Conservation (phyloP, 1,140 invertebrate genomes). For the Trissolcus basalis region DNA sequence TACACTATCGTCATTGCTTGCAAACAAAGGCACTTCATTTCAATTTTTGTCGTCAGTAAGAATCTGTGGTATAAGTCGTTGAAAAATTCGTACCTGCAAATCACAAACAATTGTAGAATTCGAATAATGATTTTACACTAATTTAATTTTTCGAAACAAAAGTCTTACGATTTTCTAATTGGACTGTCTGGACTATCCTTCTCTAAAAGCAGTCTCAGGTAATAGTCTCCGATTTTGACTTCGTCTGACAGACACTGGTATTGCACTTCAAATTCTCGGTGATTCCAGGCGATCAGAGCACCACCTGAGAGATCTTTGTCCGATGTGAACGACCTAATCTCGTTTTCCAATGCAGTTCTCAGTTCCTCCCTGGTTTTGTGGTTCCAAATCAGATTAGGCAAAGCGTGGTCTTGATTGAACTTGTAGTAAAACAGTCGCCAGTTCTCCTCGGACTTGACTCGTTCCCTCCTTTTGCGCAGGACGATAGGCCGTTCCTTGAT, state of each 20-base stretch:
- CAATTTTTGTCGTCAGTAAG: slow-evolving; percentile 90
- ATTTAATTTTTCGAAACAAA: neutral
- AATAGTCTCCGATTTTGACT: slow-evolving; percentile 99
- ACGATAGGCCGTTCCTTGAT: slow-evolving; percentile 88
- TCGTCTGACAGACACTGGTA: slow-evolving; percentile 97
- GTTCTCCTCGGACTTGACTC: slow-evolving; percentile 94
- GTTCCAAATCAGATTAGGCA: slow-evolving; percentile 99
- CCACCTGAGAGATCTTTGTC: slow-evolving; percentile 92
- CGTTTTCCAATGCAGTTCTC: slow-evolving; percentile 93
- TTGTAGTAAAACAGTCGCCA: slow-evolving; percentile 97
- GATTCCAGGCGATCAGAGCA: slow-evolving; percentile 96
- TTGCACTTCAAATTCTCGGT: slow-evolving; percentile 95
- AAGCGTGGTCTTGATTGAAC: slow-evolving; percentile 95
- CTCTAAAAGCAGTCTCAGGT: slow-evolving; percentile 94
- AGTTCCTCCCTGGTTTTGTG: slow-evolving; percentile 98
- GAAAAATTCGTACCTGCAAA: slow-evolving; percentile 94
- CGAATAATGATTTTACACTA: neutral
- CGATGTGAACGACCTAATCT: slow-evolving; percentile 91
- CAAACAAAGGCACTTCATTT: slow-evolving; percentile 96
- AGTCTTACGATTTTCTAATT: slow-evolving; percentile 88
- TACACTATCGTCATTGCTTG: slow-evolving; percentile 99
- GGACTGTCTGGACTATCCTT: slow-evolving; percentile 91
- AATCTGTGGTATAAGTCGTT: slow-evolving; percentile 99
- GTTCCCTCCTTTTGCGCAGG: slow-evolving; percentile 90
- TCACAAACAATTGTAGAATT: too few relatives aligned